Percentiles rank a stretch among this genome's conserved stretches.
Conservation (phyloP, 1,140 invertebrate genomes). For the Drosophila grimshawi region DNA sequence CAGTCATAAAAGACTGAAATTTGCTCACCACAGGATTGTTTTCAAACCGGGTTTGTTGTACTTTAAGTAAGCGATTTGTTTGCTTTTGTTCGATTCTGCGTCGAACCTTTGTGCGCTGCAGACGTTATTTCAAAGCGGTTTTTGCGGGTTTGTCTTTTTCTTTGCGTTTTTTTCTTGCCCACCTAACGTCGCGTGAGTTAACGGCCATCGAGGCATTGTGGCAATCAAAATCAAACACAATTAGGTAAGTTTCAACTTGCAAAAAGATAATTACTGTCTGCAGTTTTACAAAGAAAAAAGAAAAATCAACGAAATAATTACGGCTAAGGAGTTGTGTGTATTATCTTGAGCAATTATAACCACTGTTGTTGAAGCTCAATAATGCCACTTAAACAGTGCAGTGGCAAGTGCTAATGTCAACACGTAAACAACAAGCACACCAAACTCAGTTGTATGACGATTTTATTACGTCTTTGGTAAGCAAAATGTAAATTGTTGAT, state of each 20-base stretch:
- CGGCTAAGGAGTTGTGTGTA: constrained; percentile 44
- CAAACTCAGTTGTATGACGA: constrained; percentile 21
- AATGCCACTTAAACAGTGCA: constrained; percentile 37
- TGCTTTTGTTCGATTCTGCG: constrained; percentile 52
- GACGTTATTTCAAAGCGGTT: constrained; percentile 45
- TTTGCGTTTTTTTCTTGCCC: constrained; percentile 23
- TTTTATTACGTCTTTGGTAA: constrained; percentile 52
- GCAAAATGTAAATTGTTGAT: constrained; percentile 13
- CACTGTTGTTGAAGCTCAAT: constrained; percentile 55
- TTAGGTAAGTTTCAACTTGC: constrained; percentile 51
- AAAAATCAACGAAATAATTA: constrained; percentile 7
- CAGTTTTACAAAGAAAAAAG: constrained; percentile 4
- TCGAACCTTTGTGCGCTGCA: constrained; percentile 37
- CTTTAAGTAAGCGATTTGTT: constrained; percentile 31
- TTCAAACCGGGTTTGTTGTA: constrained; percentile 24
- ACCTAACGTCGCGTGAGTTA: constrained; percentile 17
- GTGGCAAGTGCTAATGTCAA: constrained; percentile 52
- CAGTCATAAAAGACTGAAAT: background rate
- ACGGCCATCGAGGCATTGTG: constrained; percentile 20
- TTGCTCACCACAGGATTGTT: background rate
- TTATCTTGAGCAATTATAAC: constrained; percentile 74
- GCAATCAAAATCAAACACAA: constrained; percentile 39
- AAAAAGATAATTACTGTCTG: constrained; percentile 49
- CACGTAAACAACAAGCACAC: constrained; percentile 40
- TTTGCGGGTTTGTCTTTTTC: constrained; percentile 17